A percentile compares a stretch with the other conserved stretches of the same genome.
phyloP scores from a whole-genome alignment of 2,113 vertebrate species.

The Tauraco erythrolophus region DNA sequence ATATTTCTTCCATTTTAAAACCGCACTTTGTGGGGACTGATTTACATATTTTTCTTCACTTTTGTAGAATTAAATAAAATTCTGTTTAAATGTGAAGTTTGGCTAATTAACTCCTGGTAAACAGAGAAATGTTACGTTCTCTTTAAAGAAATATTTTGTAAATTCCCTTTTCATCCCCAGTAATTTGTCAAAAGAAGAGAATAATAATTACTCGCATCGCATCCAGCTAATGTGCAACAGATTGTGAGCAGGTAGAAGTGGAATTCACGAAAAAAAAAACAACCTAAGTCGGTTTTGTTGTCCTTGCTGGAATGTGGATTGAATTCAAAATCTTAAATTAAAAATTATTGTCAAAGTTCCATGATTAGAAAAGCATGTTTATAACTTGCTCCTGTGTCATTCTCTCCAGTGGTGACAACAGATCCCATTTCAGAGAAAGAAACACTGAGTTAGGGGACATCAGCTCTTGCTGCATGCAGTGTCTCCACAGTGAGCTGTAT shows the following conservation, averaged over 20 bases:
- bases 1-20: constrained; percentile 43
- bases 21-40: constrained; percentile 1
- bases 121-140: not conserved
- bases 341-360: not conserved
- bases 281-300: not conserved
- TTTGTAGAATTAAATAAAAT: constrained; percentile 41
- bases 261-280: not conserved
- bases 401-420: not conserved
- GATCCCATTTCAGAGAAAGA: not conserved
- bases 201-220: not conserved
- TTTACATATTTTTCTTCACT: constrained; percentile 39
- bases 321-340: not conserved
- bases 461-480: not conserved
- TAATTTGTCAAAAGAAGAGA: constrained; percentile 8
- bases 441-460: not conserved
- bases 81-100: constrained; percentile 35
- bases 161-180: not conserved
- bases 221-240: not conserved
- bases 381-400: not conserved
- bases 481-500: not conserved
- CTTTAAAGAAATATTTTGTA: constrained; percentile 20
- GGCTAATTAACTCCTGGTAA: constrained; percentile 48
- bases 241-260: not conserved
- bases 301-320: not conserved
- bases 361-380: not conserved